These are phyloP conservation scores for Trichacis sp. DNA, from an alignment of 2,888 invertebrate species.

Conservation along the genomic window DNA sequence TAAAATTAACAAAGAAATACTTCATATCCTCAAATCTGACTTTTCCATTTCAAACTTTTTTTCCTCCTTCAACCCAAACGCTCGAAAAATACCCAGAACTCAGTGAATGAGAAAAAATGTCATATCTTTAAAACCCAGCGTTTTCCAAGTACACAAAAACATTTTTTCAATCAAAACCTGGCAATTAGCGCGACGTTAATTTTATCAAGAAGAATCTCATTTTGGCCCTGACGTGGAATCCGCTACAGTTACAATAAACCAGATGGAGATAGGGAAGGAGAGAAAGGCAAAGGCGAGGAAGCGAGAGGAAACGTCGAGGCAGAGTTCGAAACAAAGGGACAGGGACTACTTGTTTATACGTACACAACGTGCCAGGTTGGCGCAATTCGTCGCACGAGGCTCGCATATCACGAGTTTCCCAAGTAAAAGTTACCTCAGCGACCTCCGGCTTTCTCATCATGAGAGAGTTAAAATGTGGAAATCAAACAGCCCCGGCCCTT, in stretches of 20 bases:
- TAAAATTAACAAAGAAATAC: too few species aligned
- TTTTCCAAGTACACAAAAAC: conserved; percentile 3
- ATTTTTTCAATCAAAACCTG: conserved; percentile 15
- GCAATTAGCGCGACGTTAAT: conserved; percentile 20
- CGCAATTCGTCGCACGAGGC: conserved; percentile 38
- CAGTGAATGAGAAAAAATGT: neutral
- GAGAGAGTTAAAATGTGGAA: conserved; percentile 48
- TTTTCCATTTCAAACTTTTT: too few species aligned
- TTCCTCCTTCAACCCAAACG: too few species aligned
- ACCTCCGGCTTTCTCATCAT: conserved; percentile 38
- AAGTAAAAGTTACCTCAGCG: conserved; percentile 33
- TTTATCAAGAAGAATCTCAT: conserved; percentile 24
- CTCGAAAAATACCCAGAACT: neutral
- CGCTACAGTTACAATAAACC: conserved; percentile 31
- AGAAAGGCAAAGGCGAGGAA: conserved; percentile 18
- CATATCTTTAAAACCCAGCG: neutral
- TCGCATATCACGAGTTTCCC: conserved; percentile 41
- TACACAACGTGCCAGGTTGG: conserved; percentile 33
- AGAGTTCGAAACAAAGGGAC: conserved; percentile 34
- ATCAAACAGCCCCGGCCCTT: conserved; percentile 46
- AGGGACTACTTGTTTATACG: conserved; percentile 33
- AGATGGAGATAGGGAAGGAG: conserved; percentile 21
- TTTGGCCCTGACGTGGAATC: conserved; percentile 29
- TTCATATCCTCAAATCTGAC: too few species aligned
- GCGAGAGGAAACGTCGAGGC: conserved; percentile 17